These are phyloP conservation scores for Thamnaconus septentrionalis DNA, from an alignment of 2,113 vertebrate genomes.

Conservation along the genomic window DNA sequence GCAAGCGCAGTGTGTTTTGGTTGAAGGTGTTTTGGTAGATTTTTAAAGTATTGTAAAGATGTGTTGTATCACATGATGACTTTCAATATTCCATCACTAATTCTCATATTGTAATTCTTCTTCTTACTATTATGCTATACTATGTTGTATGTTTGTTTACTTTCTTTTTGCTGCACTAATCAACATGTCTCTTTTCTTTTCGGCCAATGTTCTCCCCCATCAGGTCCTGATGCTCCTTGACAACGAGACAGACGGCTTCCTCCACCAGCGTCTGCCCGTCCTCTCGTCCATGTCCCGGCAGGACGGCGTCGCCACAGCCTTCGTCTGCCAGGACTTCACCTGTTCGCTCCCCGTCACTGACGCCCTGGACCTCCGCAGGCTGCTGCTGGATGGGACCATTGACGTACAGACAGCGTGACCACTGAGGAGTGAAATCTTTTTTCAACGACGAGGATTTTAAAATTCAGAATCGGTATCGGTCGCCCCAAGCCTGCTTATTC, in stretches of 20 bases:
- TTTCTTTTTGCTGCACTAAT: too few species aligned
- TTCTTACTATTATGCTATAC: too few species aligned
- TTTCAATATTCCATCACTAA: too few species aligned
- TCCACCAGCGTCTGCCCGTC: slow-evolving; percentile 82
- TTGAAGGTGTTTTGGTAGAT: too few species aligned
- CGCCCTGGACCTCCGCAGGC: slow-evolving; percentile 78
- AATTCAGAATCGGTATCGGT: background rate
- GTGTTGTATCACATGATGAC: too few species aligned
- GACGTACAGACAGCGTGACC: slow-evolving; percentile 5
- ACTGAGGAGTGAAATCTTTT: background rate
- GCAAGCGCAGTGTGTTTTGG: too few species aligned
- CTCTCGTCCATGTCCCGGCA: slow-evolving; percentile 80
- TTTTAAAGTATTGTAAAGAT: too few species aligned
- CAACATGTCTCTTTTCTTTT: background rate
- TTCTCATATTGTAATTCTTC: too few species aligned
- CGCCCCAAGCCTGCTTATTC: background rate
- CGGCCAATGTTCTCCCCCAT: background rate
- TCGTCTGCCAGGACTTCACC: slow-evolving; percentile 85
- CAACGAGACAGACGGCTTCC: slow-evolving; percentile 77
- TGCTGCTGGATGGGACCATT: slow-evolving; percentile 70
- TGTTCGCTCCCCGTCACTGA: slow-evolving; percentile 87
- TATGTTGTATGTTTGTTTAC: too few species aligned
- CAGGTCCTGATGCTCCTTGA: slow-evolving; percentile 88
- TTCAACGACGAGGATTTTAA: too few species aligned
- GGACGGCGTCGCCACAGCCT: slow-evolving; percentile 80